Base-by-base conservation (phyloP, 1,140 invertebrate genomes). In the Meloidogyne floridensis region DNA sequence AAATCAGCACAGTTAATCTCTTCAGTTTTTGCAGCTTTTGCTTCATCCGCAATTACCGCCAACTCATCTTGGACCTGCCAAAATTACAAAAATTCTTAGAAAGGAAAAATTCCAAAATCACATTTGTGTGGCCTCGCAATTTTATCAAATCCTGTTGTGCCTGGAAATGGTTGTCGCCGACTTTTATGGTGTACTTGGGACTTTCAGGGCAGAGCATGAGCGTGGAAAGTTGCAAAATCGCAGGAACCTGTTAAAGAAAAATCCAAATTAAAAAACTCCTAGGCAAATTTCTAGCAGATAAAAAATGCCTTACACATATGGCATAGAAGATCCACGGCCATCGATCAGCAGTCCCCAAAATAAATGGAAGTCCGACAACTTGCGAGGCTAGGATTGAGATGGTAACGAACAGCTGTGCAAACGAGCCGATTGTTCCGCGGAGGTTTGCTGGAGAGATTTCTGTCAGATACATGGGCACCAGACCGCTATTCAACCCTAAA, bases 191-290 rank as follows among this genome's bases (percentile, higher is more conserved):
- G 87, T 93, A 95, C 88, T 96, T 95, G 0, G 96, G 96, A 4
- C 94, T 95, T 89, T 97, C 96, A 0, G 95, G 95, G 85, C 95
- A 96, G 42, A 96, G 90, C 0, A 95, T 94, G 74, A 97, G 88
- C 0, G 94, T 93, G 3, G 92, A 85, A 7, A 95, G 86, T 90
- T 94, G 93, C 86, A 95, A 92, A 2, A 95, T 90, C 0, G 93
- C 93, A 0, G 95, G 95, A 0, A 95, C 54, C 75, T 77, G 53
- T 65, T 42, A 20, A 47, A 47, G 13, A 11, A 54, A 54, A 54
- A 4, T 8, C 13, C 13, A 65, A 11, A 20, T 70, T 72, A 51
- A 9, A 20, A 47, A 43, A 0, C 53, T 9, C 32, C 0, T 32
- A 32, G 32, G 32, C 32, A 32, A 32, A 32, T 32, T 32, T 32